Percentiles rank a stretch among this genome's conserved stretches.
phyloP scores from a whole-genome alignment of 1,140 invertebrate genomes.

The Carposina sasakii region DNA sequence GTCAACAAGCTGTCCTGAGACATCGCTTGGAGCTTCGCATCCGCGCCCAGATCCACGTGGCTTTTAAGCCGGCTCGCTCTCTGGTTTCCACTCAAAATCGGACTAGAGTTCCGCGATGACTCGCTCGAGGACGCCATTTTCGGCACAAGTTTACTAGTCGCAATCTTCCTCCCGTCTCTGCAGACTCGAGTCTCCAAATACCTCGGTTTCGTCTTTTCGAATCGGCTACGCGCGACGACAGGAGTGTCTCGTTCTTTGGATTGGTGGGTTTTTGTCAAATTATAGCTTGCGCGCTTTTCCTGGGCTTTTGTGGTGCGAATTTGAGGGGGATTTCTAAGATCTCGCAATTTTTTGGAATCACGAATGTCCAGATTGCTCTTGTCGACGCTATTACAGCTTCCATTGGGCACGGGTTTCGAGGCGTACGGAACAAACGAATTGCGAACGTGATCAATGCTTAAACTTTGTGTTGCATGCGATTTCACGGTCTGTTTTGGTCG shows the following conservation, averaged over 20 bases:
- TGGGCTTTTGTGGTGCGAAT: constrained; percentile 58
- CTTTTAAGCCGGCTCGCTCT: constrained; percentile 19
- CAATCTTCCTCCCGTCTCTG: constrained; percentile 25
- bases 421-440: constrained; percentile 50
- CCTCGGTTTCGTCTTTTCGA: constrained; percentile 41
- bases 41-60: constrained; percentile 16
- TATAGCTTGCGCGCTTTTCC: constrained; percentile 54
- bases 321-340: constrained; percentile 28
- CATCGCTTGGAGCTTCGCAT: constrained; percentile 29
- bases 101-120: constrained; percentile 52
- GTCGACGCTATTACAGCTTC: constrained; percentile 25
- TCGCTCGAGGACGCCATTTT: constrained; percentile 51
- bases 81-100: constrained; percentile 32
- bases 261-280: constrained; percentile 37
- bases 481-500: constrained; percentile 14
- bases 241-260: constrained; percentile 29
- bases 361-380: constrained; percentile 28
- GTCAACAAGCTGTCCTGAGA: constrained; percentile 54
- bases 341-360: constrained; percentile 28
- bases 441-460: constrained; percentile 51
- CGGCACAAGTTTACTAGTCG: constrained; percentile 25
- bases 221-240: constrained; percentile 14
- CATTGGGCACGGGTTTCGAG: constrained; percentile 29
- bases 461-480: constrained; percentile 21
- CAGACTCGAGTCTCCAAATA: constrained; percentile 36